Percentiles rank a stretch among this genome's conserved stretches.
These are phyloP conservation scores for Trachelipus rathkii DNA, from an alignment of 1,140 invertebrate species.

Conservation along the genomic window DNA sequence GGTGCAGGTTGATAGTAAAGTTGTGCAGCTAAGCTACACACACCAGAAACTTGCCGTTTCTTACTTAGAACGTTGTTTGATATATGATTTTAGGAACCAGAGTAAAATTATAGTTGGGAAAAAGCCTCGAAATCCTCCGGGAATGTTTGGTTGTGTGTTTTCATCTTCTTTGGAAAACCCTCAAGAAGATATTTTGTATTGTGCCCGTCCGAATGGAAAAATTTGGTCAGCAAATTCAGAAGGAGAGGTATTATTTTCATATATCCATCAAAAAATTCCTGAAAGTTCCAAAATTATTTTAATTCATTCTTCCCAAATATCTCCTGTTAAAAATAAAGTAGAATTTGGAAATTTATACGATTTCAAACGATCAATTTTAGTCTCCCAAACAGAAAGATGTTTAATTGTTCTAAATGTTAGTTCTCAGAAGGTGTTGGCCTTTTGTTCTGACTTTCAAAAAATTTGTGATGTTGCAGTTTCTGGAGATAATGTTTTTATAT, in stretches of 20 bases:
- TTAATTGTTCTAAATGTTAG: constrained; percentile 26
- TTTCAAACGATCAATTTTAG: constrained; percentile 23
- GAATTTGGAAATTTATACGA: constrained; percentile 28
- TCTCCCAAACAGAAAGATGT: constrained; percentile 29
- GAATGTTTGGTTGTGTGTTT: constrained; percentile 38
- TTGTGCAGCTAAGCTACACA: constrained; percentile 36
- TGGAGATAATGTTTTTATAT: constrained; percentile 25
- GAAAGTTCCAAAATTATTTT: not conserved
- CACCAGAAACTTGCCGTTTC: constrained; percentile 28
- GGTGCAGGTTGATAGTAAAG: constrained; percentile 19
- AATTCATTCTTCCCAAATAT: constrained; percentile 20
- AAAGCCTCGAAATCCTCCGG: constrained; percentile 34
- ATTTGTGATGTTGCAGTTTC: constrained; percentile 30
- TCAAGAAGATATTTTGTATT: constrained; percentile 22
- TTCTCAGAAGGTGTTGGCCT: constrained; percentile 16
- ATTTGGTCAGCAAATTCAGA: constrained; percentile 29
- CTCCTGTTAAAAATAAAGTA: constrained; percentile 22
- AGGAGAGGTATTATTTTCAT: constrained; percentile 31
- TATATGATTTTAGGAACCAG: constrained; percentile 24
- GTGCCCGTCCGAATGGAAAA: constrained; percentile 24
- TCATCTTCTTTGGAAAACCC: not conserved
- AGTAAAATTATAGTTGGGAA: constrained; percentile 25
- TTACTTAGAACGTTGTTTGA: constrained; percentile 26
- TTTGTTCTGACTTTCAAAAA: constrained; percentile 21
- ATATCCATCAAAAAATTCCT: constrained; percentile 33